A percentile compares a stretch with the other conserved stretches of the same genome.
Evolutionary conservation across 2,888 invertebrate genomes (phyloP).

Genomic region (Morpho helenor): DNA sequence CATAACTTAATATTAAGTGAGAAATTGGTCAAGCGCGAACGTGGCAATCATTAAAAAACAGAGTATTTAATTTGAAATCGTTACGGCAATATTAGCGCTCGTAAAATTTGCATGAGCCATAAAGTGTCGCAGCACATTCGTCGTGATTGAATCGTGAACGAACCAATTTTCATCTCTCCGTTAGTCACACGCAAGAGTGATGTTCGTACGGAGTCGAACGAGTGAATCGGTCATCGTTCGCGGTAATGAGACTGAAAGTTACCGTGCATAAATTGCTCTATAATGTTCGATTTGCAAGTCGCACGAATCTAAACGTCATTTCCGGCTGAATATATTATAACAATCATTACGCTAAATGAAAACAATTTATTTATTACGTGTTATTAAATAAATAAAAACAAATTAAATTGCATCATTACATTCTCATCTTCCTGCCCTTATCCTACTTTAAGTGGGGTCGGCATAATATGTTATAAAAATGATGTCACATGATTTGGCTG

Average conservation of each 20-base stretch:
- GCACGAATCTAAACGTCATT: conserved; percentile 36
- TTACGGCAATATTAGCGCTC: conserved; percentile 2
- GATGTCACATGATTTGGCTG: no score
- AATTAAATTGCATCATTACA: conserved; percentile 5
- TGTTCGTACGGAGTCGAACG: neutral
- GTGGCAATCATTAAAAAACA: no score
- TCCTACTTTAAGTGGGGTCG: no score
- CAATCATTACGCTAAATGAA: conserved; percentile 14
- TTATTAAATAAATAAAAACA: neutral
- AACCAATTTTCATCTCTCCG: conserved; percentile 7
- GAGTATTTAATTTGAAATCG: neutral
- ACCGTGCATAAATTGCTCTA: conserved; percentile 47
- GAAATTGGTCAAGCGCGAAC: no score
- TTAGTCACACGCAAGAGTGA: neutral
- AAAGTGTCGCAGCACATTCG: conserved; percentile 10
- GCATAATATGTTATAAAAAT: no score
- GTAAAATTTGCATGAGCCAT: conserved; percentile 10
- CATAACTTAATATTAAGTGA: no score
- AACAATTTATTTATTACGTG: neutral
- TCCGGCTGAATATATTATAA: conserved; percentile 32
- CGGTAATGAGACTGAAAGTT: conserved; percentile 52
- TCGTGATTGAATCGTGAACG: neutral
- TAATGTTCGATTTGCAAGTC: conserved; percentile 49
- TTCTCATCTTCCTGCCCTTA: no score
- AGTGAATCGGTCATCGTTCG: conserved; percentile 14